phyloP scores from a whole-genome alignment of 1,140 invertebrate species.

The Platorchestia sp. region DNA sequence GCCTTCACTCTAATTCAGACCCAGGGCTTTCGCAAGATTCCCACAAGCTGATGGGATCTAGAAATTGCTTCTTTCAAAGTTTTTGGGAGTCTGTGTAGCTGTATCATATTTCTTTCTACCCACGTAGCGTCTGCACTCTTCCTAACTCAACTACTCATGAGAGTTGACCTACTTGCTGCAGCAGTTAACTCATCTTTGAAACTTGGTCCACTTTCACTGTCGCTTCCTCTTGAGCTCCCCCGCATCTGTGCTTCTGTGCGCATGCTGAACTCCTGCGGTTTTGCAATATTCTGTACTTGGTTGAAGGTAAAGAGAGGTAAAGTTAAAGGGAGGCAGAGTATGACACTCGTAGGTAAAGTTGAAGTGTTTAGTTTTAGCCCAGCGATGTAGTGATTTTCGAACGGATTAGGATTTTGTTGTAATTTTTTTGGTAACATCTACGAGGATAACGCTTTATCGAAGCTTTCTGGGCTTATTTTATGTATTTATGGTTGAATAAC shows the following conservation, averaged over 20 bases:
- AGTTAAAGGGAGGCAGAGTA: no score
- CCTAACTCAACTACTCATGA: neutral
- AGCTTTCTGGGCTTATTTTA: neutral
- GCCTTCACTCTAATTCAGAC: neutral
- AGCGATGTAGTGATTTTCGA: no score
- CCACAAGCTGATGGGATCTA: neutral
- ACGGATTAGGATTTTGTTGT: no score
- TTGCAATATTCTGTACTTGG: neutral
- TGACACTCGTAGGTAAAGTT: no score
- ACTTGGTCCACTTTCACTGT: neutral
- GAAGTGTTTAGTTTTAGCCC: no score
- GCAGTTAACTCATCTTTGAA: neutral
- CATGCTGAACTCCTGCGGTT: neutral
- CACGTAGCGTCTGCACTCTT: neutral
- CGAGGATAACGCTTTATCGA: neutral
- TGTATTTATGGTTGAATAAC: neutral
- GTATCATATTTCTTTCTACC: neutral
- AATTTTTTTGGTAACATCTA: neutral
- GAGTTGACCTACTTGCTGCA: neutral
- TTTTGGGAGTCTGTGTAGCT: neutral
- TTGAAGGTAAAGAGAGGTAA: no score
- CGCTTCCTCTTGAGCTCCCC: neutral
- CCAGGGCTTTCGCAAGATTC: neutral
- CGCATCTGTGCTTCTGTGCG: neutral
- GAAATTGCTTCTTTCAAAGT: neutral